Base-by-base conservation (phyloP, 2,888 invertebrate species). In the Himalopsyche anomala region DNA sequence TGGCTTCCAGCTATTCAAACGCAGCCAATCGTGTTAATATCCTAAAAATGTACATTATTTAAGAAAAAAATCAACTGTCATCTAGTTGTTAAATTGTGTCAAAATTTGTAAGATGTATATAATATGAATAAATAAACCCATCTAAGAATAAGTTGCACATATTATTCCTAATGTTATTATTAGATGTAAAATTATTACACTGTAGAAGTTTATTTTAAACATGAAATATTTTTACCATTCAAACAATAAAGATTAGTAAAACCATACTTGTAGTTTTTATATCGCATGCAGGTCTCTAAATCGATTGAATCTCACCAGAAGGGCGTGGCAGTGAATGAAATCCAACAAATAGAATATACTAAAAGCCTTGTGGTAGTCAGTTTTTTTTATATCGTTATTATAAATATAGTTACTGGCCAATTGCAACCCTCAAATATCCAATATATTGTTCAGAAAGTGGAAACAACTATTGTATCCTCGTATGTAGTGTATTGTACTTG, bases 151-250 rank as follows among this genome's bases (percentile, higher is more conserved):
- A 45, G 12, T 4, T 42, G 45, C 80, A 80, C 80, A 80, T 51
- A 80, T 8, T 40, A 45, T 19, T 80, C 15, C 51, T 51, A 51
- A 15, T 51, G 51, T 74, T 74, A 69, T 28, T 69, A 38, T 36
- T 38, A 74, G 74, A 38, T 38, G 12, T 74, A 74, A 80, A 45
- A 80, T 80, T 80, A 45, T 11, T 6, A 51, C 80, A 80, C 80
- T 45, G 80, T 80, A 80, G 80, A 80, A 40, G 6, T 80, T 80
- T 45, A 45, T 80, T 80, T 80, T 80, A n/a, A 45, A 42, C 42
- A 45, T 45, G 28, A 80, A 80, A 80, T 80, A 80, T 80, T 80
- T 80, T 80, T 80, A 80, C 80, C 80, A 80, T 80, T 45, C 80
- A 80, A 80, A 45, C 51, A 80, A 80, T 80, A 80, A 80, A 80